Conservation (phyloP, 53 echinoderm and acorn worm genomes). For the Pentamera pediparva region DNA sequence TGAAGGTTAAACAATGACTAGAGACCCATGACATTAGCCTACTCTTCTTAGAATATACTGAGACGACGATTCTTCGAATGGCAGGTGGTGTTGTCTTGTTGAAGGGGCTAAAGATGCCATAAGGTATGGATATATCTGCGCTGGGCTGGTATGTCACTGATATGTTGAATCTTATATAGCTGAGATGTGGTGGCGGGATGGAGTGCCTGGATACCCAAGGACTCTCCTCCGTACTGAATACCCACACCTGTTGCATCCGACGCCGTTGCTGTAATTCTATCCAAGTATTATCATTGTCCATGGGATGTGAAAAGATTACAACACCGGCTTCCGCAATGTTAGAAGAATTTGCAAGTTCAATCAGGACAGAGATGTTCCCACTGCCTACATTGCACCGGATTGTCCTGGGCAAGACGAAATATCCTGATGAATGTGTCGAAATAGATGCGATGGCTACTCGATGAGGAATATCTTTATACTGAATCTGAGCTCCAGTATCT, state of each 20-base stretch:
- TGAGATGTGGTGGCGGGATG: not conserved
- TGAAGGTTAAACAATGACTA: constrained; percentile 47
- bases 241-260: not conserved
- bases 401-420: not conserved
- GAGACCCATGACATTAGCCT: constrained; percentile 52
- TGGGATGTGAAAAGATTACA: not conserved
- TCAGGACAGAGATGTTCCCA: not conserved
- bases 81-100: not conserved
- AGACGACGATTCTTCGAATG: not conserved
- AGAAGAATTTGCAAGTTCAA: not conserved
- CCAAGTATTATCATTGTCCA: not conserved
- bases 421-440: not conserved
- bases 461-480: not conserved
- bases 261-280: not conserved
- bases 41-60: not conserved
- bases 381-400: not conserved
- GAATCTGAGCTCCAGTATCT: too few species aligned
- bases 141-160: not conserved
- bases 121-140: not conserved
- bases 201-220: not conserved
- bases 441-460: not conserved
- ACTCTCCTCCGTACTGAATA: constrained; percentile 4
- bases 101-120: not conserved
- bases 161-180: not conserved
- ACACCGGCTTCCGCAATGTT: not conserved